Evolutionary conservation across 2,797 vertebrate genomes (phyloP).

Genomic region (Eulemur rubriventer): DNA sequence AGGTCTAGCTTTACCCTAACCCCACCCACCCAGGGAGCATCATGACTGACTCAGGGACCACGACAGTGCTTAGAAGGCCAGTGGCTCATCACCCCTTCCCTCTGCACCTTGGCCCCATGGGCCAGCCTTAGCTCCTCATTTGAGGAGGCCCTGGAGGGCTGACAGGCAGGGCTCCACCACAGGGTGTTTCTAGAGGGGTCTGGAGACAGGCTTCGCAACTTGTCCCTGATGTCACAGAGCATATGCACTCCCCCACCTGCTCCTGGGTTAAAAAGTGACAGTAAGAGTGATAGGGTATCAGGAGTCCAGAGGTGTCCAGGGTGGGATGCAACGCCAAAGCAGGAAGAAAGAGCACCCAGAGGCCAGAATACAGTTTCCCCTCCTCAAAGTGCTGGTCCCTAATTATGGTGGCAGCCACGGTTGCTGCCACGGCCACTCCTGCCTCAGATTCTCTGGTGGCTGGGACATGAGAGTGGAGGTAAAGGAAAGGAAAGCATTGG

Average conservation of each 20-base stretch:
- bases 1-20: not conserved
- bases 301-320: not conserved
- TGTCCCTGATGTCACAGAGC: not conserved
- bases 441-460: not conserved
- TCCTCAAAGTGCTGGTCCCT: not conserved
- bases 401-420: not conserved
- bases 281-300: not conserved
- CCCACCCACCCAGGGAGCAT: not conserved
- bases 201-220: not conserved
- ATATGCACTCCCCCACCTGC: not conserved
- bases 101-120: not conserved
- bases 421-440: not conserved
- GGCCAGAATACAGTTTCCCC: not conserved
- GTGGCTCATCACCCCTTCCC: not conserved
- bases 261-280: not conserved
- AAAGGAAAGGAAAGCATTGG: not conserved
- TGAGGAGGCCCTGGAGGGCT: not conserved
- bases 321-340: rapidly evolving
- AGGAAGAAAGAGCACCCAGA: not conserved
- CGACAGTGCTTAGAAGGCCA: not conserved
- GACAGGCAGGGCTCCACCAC: not conserved
- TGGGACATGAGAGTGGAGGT: not conserved
- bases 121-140: not conserved
- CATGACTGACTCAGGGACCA: not conserved
- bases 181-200: not conserved